Conservation (phyloP, 2,888 invertebrate species). For the Macrophya alboannulata region DNA sequence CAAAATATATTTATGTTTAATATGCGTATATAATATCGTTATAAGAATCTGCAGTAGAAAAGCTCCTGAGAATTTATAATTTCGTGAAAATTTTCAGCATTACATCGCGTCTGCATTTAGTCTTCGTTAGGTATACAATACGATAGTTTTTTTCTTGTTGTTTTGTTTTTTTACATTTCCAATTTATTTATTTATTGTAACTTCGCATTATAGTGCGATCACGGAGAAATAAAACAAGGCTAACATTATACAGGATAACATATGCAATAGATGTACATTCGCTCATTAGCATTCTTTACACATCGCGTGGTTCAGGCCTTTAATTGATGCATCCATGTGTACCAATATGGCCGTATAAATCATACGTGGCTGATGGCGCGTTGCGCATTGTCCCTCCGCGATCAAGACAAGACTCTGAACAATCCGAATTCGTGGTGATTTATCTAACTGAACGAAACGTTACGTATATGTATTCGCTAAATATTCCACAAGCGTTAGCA, state of each 20-base stretch:
- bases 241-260: neutral
- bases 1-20: neutral
- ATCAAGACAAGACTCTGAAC: conserved; percentile 33
- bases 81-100: neutral
- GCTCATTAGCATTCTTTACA: conserved; percentile 35
- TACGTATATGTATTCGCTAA: neutral
- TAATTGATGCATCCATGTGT: conserved; percentile 19
- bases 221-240: neutral
- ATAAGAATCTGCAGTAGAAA: neutral
- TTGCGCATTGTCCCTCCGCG: neutral
- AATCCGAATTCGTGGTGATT: neutral
- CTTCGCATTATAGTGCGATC: neutral
- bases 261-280: neutral
- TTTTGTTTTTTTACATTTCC: too few relatives aligned
- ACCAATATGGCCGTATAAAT: conserved; percentile 37
- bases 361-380: neutral
- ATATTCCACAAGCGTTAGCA: neutral
- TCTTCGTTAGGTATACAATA: neutral
- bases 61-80: neutral
- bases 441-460: neutral
- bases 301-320: conserved; percentile 21
- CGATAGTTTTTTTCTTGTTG: too few relatives aligned
- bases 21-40: neutral
- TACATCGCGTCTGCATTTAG: neutral
- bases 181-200: too few relatives aligned